Conservation (phyloP, 2,888 invertebrate species). For the Amblyteles armatorius region DNA sequence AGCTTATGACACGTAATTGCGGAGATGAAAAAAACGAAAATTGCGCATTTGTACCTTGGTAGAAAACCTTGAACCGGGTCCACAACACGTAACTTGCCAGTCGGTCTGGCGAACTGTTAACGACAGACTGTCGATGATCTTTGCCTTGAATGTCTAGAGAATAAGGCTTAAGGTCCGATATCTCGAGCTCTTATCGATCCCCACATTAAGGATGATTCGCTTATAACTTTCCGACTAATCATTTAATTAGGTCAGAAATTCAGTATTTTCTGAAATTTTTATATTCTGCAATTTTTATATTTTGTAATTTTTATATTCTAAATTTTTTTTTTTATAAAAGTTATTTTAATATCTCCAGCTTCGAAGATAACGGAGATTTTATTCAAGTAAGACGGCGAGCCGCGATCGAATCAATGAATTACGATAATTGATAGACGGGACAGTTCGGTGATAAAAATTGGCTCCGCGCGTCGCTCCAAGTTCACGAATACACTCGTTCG, state of each 20-base stretch:
- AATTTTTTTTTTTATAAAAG: background rate
- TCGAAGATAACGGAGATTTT: background rate
- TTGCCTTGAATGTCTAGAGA: constrained; percentile 2
- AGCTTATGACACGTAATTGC: background rate
- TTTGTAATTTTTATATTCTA: background rate
- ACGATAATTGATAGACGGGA: background rate
- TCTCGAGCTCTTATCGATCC: background rate
- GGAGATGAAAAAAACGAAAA: constrained; percentile 15
- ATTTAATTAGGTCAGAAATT: too few species aligned
- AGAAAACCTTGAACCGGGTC: constrained; percentile 60
- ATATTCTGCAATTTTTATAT: background rate
- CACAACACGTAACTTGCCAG: constrained; percentile 24
- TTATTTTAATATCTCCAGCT: background rate
- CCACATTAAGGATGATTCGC: too few species aligned
- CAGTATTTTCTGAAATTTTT: too few species aligned
- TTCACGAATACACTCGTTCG: constrained; percentile 1
- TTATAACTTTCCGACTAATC: too few species aligned
- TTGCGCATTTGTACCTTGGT: constrained; percentile 18
- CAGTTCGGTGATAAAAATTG: constrained; percentile 1
- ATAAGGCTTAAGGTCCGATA: constrained; percentile 1
- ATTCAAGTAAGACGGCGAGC: too few species aligned
- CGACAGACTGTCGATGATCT: constrained; percentile 15
- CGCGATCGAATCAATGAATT: background rate
- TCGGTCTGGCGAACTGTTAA: constrained; percentile 40
- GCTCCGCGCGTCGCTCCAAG: background rate